Evolutionary conservation across 2,113 vertebrate genomes (phyloP).

Genomic region (Thinocorus orbignyianus): DNA sequence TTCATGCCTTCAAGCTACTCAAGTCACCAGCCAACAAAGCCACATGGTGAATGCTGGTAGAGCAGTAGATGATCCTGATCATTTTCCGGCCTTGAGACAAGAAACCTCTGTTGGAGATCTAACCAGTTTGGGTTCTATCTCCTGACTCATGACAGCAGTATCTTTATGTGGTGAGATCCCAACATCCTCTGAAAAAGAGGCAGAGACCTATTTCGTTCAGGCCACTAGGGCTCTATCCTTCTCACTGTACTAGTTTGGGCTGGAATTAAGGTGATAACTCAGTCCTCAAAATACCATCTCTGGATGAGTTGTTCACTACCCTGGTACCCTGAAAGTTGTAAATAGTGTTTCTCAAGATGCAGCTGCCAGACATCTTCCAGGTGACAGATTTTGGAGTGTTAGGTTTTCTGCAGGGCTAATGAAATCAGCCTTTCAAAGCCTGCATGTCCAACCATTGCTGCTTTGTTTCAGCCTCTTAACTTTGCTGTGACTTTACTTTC

Average conservation of each 20-base stretch:
- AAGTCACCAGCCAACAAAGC: not conserved
- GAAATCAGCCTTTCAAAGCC: constrained; percentile 24
- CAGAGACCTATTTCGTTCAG: not conserved
- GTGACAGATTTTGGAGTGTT: not conserved
- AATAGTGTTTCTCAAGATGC: not conserved
- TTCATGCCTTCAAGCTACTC: not conserved
- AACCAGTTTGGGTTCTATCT: not conserved
- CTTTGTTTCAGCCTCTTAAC: constrained; percentile 66
- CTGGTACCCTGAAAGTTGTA: not conserved
- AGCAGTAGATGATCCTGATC: not conserved
- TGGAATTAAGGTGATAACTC: not conserved
- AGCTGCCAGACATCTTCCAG: not conserved
- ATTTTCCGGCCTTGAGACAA: not conserved
- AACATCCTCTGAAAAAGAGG: not conserved
- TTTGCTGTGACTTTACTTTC: constrained; percentile 54
- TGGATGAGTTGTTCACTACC: not conserved
- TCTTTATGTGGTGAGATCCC: not conserved
- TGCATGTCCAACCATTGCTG: constrained; percentile 23
- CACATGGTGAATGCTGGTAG: not conserved
- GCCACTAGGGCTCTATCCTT: not conserved
- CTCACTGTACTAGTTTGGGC: not conserved
- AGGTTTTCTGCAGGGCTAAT: not conserved
- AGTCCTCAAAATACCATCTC: not conserved
- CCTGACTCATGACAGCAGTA: not conserved
- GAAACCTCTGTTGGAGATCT: not conserved